Evolutionary conservation across 1,140 invertebrate genomes (phyloP).

Genomic region (Eciton burchellii): DNA sequence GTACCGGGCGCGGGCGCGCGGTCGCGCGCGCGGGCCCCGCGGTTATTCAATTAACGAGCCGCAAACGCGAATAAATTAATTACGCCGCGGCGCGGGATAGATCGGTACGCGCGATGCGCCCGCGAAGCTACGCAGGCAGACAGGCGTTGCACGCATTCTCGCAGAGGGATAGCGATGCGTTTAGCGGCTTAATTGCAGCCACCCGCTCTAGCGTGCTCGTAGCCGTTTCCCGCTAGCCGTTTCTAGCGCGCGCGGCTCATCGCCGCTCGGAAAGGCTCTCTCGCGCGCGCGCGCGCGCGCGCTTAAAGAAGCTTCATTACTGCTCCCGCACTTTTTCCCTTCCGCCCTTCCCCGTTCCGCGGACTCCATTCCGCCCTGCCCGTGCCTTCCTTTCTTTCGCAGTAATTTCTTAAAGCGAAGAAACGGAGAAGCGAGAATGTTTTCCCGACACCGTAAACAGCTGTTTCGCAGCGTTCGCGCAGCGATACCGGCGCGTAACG

Average conservation of each 20-base stretch:
- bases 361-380: not conserved
- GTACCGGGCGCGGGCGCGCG: too few species aligned
- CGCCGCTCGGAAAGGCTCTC: slow-evolving; percentile 55
- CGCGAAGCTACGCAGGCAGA: slow-evolving; percentile 23
- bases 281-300: slow-evolving; percentile 27
- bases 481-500: not conserved
- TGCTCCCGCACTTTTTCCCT: slow-evolving; percentile 24
- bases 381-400: not conserved
- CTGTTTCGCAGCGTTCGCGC: slow-evolving; percentile 22
- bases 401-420: slow-evolving; percentile 27
- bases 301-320: slow-evolving; percentile 56
- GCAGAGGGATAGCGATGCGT: slow-evolving; percentile 13
- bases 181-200: slow-evolving; percentile 66
- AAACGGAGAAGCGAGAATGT: slow-evolving; percentile 10
- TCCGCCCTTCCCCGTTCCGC: slow-evolving; percentile 10
- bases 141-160: slow-evolving; percentile 60
- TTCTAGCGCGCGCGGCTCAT: slow-evolving; percentile 68
- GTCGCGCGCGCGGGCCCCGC: not conserved
- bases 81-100: slow-evolving; percentile 59
- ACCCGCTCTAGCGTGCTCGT: slow-evolving; percentile 70
- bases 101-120: slow-evolving; percentile 50
- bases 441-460: slow-evolving; percentile 31
- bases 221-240: slow-evolving; percentile 61
- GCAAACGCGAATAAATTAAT: slow-evolving; percentile 66
- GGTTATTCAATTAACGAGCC: slow-evolving; percentile 62